Conservation (phyloP, 2,797 vertebrate species). For the Rhincodon typus region DNA sequence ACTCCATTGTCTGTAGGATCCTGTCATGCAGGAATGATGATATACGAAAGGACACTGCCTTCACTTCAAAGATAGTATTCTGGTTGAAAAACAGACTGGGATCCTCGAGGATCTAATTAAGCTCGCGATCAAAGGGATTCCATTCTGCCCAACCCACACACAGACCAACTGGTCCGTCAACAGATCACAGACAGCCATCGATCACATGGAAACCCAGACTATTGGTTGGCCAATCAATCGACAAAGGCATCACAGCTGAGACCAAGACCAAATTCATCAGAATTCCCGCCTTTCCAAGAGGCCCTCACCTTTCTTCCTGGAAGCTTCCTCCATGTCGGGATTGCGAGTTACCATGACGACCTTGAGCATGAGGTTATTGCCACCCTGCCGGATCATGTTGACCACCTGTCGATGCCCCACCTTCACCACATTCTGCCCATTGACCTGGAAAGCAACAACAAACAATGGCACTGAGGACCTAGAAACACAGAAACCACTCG, state of each 20-base stretch:
- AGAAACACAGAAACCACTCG: not conserved
- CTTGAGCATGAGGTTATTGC: conserved; percentile 90
- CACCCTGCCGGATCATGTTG: conserved; percentile 90
- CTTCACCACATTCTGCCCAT: conserved; percentile 89
- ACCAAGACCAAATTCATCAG: not conserved
- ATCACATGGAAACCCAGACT: not conserved
- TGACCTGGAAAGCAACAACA: conserved; percentile 62
- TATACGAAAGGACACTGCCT: not conserved
- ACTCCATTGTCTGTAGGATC: not conserved
- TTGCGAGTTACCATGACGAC: conserved; percentile 92
- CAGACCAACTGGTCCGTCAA: not conserved
- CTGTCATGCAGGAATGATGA: not conserved
- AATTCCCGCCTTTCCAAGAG: not conserved
- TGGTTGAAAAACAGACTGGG: not conserved
- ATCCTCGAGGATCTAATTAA: not conserved
- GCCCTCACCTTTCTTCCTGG: conserved; percentile 77
- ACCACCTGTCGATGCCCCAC: conserved; percentile 88
- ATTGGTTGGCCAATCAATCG: not conserved
- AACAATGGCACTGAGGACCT: not conserved
- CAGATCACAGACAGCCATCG: not conserved
- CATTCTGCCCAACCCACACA: too few species aligned
- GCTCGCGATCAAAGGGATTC: too few species aligned
- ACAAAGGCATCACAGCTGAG: not conserved
- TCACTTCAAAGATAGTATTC: not conserved
- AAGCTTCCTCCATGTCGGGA: conserved; percentile 83